A percentile compares a stretch with the other conserved stretches of the same genome.
These are phyloP conservation scores for Ferrisia virgata DNA, from an alignment of 2,888 invertebrate genomes.

Conservation along the genomic window DNA sequence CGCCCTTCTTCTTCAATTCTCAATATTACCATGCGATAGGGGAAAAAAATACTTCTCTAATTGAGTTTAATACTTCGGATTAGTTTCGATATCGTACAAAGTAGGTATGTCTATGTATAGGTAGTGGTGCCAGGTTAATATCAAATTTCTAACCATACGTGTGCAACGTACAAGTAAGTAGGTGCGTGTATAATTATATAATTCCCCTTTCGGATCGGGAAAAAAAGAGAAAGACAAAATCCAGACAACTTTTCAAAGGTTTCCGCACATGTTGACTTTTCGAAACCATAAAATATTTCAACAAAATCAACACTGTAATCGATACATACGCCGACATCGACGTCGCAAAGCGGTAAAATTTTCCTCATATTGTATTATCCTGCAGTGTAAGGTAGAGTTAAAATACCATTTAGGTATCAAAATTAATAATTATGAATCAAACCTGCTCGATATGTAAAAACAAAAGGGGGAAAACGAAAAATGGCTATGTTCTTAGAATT, in stretches of 20 bases:
- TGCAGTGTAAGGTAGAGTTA: too few relatives aligned
- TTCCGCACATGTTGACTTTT: neutral
- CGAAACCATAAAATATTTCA: neutral
- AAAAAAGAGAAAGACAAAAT: neutral
- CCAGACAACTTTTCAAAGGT: neutral
- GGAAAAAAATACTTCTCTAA: neutral
- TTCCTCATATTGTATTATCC: too few relatives aligned
- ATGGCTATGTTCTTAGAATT: too few relatives aligned
- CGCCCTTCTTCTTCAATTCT: too few relatives aligned
- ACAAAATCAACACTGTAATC: neutral
- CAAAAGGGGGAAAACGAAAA: too few relatives aligned
- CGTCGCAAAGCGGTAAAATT: too few relatives aligned
- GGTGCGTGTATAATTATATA: too few relatives aligned
- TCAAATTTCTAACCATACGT: neutral
- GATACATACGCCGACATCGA: neutral
- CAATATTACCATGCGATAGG: neutral
- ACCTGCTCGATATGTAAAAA: too few relatives aligned
- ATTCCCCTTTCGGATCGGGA: neutral
- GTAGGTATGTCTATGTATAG: too few relatives aligned
- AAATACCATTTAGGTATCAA: too few relatives aligned
- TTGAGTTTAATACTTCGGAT: neutral
- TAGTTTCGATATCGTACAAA: neutral
- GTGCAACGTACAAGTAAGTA: neutral
- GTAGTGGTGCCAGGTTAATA: neutral
- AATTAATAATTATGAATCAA: too few relatives aligned